Percentiles rank a stretch among this genome's conserved stretches.
Evolutionary conservation across 2,797 vertebrate species (phyloP).

Genomic region (Adelosebastes latens): DNA sequence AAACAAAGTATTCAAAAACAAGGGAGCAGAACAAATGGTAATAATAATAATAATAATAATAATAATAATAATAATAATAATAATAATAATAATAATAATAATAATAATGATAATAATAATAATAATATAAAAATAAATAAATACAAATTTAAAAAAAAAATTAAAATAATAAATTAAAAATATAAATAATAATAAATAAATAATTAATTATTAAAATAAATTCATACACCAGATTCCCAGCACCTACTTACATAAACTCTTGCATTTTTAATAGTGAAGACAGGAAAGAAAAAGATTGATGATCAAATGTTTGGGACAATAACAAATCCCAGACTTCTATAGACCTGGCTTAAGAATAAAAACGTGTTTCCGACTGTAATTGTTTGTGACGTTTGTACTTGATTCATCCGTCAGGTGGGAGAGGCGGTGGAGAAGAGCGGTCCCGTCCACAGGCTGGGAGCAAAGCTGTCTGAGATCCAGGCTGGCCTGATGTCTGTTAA

Average conservation of each 20-base stretch:
- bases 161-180: too few relatives aligned
- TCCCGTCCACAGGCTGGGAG: conserved; percentile 82
- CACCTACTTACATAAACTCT: background rate
- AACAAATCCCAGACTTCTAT: background rate
- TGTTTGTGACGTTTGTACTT: background rate
- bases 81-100: too few relatives aligned
- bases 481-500: conserved; percentile 86
- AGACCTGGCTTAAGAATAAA: background rate
- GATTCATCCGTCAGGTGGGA: conserved; percentile 59
- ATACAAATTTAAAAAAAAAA: too few relatives aligned
- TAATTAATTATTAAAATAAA: background rate
- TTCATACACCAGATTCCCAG: background rate
- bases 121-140: too few relatives aligned
- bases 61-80: too few relatives aligned
- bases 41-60: too few relatives aligned
- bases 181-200: background rate
- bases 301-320: background rate
- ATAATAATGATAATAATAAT: too few relatives aligned
- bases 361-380: background rate
- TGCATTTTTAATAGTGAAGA: background rate
- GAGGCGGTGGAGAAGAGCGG: conserved; percentile 79
- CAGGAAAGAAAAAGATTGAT: background rate
- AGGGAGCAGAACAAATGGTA: too few relatives aligned
- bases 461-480: conserved; percentile 86
- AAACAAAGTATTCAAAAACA: too few relatives aligned